These are phyloP conservation scores for Setipinna tenuifilis DNA, from an alignment of 2,797 vertebrate species.

Conservation along the genomic window DNA sequence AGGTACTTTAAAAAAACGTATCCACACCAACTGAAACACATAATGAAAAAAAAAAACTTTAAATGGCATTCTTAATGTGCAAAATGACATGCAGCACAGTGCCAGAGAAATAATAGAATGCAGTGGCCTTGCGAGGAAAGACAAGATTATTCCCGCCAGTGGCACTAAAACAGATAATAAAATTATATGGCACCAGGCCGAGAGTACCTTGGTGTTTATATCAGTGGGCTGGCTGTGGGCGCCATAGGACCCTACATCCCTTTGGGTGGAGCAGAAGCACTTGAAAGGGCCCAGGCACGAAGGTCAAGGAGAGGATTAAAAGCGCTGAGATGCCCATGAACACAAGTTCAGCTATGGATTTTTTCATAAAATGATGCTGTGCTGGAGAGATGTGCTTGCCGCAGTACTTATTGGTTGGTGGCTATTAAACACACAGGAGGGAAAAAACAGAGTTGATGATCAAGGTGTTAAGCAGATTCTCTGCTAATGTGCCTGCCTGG, in stretches of 20 bases:
- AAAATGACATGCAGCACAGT: background rate
- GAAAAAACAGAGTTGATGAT: too few relatives aligned
- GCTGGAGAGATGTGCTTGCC: background rate
- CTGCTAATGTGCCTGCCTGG: background rate
- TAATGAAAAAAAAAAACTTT: background rate
- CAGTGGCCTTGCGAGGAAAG: constrained; percentile 9
- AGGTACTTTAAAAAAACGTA: background rate
- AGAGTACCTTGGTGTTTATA: background rate
- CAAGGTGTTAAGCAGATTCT: too few relatives aligned
- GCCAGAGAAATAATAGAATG: background rate
- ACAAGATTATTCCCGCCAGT: constrained; percentile 18
- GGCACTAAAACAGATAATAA: constrained; percentile 1
- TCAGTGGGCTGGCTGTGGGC: background rate
- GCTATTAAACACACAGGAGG: too few relatives aligned
- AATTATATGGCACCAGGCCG: background rate
- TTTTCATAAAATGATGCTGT: background rate
- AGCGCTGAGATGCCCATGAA: background rate
- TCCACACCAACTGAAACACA: background rate
- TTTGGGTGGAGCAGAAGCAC: background rate
- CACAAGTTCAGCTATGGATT: background rate
- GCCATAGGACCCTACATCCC: background rate
- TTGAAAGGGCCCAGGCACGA: background rate
- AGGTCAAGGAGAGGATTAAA: background rate
- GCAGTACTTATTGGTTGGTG: too few relatives aligned
- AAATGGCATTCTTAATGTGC: background rate